Conservation (phyloP, 1,140 invertebrate species). For the Campoletis sonorensis region DNA sequence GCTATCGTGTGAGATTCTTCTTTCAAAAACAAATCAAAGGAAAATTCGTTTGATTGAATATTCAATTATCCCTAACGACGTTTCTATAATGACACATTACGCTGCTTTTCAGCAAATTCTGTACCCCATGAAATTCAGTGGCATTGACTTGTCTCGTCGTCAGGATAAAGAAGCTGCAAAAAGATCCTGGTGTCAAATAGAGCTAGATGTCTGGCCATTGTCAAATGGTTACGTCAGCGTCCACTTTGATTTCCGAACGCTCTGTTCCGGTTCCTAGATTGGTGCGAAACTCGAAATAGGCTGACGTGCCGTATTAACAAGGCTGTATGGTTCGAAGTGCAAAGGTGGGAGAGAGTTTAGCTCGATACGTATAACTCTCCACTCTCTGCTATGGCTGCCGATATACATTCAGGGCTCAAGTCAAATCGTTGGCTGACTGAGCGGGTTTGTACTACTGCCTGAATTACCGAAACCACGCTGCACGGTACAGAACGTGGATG, state of each 20-base stretch:
- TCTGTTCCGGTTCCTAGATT: background rate
- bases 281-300: background rate
- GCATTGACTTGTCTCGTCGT: no score
- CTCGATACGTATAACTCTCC: background rate
- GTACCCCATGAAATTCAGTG: no score
- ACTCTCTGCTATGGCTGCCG: constrained; percentile 1
- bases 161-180: no score
- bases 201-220: no score
- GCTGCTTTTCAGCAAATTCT: no score
- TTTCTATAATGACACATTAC: no score
- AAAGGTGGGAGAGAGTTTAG: background rate
- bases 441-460: constrained; percentile 41
- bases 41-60: no score
- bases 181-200: no score
- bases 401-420: background rate
- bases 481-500: background rate
- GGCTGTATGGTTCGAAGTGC: background rate
- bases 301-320: background rate
- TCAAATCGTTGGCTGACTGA: constrained; percentile 45
- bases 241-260: background rate
- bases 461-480: constrained; percentile 15
- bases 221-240: no score
- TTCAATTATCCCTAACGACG: no score
- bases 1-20: no score
- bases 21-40: no score